Conservation (phyloP, 2,888 invertebrate genomes). For the Drosophila melanosoma region DNA sequence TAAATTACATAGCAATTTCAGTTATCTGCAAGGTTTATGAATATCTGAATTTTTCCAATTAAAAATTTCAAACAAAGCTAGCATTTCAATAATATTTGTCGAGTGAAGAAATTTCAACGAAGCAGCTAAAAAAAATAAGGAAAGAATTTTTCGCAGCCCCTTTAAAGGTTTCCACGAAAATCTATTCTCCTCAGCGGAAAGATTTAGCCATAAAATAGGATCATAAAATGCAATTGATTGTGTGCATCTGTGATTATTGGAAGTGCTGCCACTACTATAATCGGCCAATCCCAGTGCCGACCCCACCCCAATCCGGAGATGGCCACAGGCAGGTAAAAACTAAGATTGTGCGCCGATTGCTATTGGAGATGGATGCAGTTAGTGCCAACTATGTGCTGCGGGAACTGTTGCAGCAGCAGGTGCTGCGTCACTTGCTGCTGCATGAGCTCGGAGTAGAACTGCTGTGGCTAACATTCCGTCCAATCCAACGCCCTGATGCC, state of each 20-base stretch:
- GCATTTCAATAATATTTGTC: not conserved
- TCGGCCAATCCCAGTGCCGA: not conserved
- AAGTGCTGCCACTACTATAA: slow-evolving; percentile 59
- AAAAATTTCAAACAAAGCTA: slow-evolving; percentile 1
- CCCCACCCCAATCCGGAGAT: slow-evolving; percentile 12
- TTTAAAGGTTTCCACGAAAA: slow-evolving; percentile 49
- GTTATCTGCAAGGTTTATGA: not conserved
- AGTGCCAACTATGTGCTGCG: slow-evolving; percentile 70
- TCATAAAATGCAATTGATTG: slow-evolving; percentile 56
- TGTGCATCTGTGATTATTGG: slow-evolving; percentile 79
- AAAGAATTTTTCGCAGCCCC: slow-evolving; percentile 1
- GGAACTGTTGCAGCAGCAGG: slow-evolving; percentile 71
- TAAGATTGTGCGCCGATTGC: slow-evolving; percentile 39
- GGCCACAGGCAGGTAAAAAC: not conserved
- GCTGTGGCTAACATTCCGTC: slow-evolving; percentile 86
- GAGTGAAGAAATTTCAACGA: not conserved
- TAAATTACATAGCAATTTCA: not conserved
- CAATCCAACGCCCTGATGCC: slow-evolving; percentile 86
- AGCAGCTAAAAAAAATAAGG: not conserved
- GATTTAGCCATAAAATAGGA: not conserved
- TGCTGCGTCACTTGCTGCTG: slow-evolving; percentile 56
- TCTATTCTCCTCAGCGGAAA: not conserved
- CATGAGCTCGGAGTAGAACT: slow-evolving; percentile 50
- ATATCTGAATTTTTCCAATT: not conserved
- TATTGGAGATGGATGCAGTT: slow-evolving; percentile 68